Evolutionary conservation across 2,888 invertebrate species (phyloP).

Genomic region (Cistogaster globosa): DNA sequence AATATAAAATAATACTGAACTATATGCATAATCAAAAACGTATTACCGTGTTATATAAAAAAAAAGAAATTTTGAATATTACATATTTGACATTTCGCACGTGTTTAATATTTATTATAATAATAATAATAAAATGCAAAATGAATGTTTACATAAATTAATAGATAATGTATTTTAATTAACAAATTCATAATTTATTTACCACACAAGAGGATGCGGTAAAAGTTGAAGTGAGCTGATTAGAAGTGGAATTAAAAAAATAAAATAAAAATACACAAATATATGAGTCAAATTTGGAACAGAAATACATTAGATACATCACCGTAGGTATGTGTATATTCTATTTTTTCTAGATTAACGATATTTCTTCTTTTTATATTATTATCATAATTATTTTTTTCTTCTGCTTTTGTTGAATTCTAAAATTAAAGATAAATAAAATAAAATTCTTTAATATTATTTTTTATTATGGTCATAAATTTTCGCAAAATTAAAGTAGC

Average conservation of each 20-base stretch:
- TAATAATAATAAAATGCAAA: neutral
- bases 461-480: neutral
- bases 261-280: neutral
- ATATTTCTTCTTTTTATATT: too few species aligned
- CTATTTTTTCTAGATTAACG: too few species aligned
- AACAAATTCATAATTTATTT: slow-evolving; percentile 41
- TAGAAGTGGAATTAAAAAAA: neutral
- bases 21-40: neutral
- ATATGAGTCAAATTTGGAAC: neutral
- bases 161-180: slow-evolving; percentile 43
- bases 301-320: too few species aligned
- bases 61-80: slow-evolving; percentile 43
- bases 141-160: slow-evolving; percentile 36
- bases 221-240: neutral
- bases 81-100: slow-evolving; percentile 42
- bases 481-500: neutral
- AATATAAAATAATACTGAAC: neutral
- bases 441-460: neutral
- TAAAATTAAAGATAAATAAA: too few species aligned
- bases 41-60: slow-evolving; percentile 20
- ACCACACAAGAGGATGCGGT: neutral
- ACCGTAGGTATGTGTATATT: too few species aligned
- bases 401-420: too few species aligned
- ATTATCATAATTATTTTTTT: too few species aligned
- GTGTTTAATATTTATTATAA: slow-evolving; percentile 41